phyloP scores from a whole-genome alignment of 2,888 invertebrate species.

The Cantharis flavilabris region DNA sequence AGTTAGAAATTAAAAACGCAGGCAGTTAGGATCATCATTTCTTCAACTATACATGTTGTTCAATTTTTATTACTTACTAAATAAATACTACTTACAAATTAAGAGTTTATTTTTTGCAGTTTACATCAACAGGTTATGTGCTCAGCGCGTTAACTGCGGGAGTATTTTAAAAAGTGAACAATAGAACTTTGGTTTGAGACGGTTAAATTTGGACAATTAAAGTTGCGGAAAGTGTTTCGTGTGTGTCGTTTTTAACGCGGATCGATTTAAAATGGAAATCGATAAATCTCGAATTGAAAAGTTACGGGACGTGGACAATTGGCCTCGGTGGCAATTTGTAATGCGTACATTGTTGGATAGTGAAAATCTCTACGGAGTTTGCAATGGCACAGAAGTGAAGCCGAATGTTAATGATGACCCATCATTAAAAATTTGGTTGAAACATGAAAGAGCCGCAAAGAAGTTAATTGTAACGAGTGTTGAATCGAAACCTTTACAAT shows the following conservation, averaged over 20 bases:
- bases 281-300: constrained; percentile 31
- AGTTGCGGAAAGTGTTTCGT: not conserved
- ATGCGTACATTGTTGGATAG: constrained; percentile 24
- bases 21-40: no score
- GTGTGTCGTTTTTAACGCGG: not conserved
- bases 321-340: constrained; percentile 32
- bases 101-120: no score
- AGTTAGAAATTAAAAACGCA: no score
- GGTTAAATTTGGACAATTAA: not conserved
- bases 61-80: no score
- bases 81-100: no score
- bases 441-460: constrained; percentile 31
- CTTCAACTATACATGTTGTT: no score
- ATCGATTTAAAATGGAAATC: not conserved
- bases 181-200: not conserved
- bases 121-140: no score
- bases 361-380: constrained; percentile 21
- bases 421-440: constrained; percentile 13
- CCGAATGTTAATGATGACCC: not conserved
- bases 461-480: constrained; percentile 35
- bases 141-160: no score
- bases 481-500: constrained; percentile 28
- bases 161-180: no score
- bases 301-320: constrained; percentile 34
- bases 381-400: constrained; percentile 14